These are phyloP conservation scores for Alloplasta piceator DNA, from an alignment of 2,888 invertebrate genomes.

Conservation along the genomic window DNA sequence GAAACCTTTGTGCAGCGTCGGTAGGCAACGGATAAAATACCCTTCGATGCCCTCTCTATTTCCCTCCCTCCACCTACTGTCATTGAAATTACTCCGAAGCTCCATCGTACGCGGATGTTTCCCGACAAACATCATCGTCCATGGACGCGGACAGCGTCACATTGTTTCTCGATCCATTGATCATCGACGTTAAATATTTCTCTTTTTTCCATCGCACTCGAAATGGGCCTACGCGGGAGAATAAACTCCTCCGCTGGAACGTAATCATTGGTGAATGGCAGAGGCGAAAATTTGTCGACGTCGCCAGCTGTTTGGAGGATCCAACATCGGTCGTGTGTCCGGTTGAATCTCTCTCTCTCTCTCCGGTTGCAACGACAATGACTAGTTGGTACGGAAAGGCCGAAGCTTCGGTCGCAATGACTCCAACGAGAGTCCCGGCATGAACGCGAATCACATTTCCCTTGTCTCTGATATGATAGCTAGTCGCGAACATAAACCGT, in stretches of 20 bases:
- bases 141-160: background rate
- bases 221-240: background rate
- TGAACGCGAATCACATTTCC: constrained; percentile 45
- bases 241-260: constrained; percentile 14
- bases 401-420: constrained; percentile 41
- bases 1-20: constrained; percentile 27
- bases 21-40: constrained; percentile 40
- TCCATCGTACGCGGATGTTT: background rate
- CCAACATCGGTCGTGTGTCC: constrained; percentile 21
- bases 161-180: background rate
- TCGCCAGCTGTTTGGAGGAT: background rate
- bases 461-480: constrained; percentile 47
- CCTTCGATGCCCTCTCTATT: background rate
- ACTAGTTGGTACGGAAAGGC: constrained; percentile 7
- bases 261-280: constrained; percentile 19
- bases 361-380: constrained; percentile 33
- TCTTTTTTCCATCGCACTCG: background rate
- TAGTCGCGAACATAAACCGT: constrained; percentile 56
- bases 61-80: background rate
- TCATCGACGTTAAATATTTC: constrained; percentile 19
- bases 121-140: background rate
- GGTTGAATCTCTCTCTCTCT: constrained; percentile 25
- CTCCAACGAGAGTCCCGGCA: constrained; percentile 45
- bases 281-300: constrained; percentile 25
- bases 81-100: background rate